These are phyloP conservation scores for Procavia capensis DNA, from an alignment of 2,113 vertebrate genomes.

Conservation along the genomic window DNA sequence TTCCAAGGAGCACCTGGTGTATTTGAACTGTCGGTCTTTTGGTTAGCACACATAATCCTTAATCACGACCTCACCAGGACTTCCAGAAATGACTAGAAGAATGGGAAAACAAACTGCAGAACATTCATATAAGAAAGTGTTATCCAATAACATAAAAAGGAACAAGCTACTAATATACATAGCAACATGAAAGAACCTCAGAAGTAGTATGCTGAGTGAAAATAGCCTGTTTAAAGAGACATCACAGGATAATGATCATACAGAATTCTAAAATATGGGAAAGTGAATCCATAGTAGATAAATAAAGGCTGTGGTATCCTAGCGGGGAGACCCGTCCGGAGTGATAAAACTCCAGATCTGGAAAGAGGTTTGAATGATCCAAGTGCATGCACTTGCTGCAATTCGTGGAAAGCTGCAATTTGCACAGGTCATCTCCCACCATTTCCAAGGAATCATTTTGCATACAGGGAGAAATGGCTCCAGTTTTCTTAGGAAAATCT, in stretches of 20 bases:
- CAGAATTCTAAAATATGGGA: background rate
- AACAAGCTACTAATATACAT: background rate
- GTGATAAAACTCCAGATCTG: background rate
- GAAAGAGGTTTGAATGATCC: background rate
- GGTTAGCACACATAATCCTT: too few species aligned
- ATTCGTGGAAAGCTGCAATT: background rate
- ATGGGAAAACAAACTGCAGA: background rate
- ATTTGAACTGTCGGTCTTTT: too few species aligned
- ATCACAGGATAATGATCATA: background rate
- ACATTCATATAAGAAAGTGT: too few species aligned
- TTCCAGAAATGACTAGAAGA: too few species aligned
- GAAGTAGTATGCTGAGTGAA: too few species aligned
- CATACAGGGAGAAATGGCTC: too few species aligned
- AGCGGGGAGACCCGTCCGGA: background rate
- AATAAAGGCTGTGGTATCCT: background rate
- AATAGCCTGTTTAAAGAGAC: background rate
- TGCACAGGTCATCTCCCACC: background rate
- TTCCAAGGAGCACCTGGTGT: too few species aligned
- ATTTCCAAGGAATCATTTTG: background rate
- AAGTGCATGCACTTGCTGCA: background rate
- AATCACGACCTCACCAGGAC: too few species aligned
- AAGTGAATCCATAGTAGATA: background rate
- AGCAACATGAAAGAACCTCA: too few species aligned
- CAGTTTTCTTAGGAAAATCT: background rate
- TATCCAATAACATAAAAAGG: background rate